Base-by-base conservation (phyloP, 2,888 invertebrate species). In the Protophormia terraenovae region DNA sequence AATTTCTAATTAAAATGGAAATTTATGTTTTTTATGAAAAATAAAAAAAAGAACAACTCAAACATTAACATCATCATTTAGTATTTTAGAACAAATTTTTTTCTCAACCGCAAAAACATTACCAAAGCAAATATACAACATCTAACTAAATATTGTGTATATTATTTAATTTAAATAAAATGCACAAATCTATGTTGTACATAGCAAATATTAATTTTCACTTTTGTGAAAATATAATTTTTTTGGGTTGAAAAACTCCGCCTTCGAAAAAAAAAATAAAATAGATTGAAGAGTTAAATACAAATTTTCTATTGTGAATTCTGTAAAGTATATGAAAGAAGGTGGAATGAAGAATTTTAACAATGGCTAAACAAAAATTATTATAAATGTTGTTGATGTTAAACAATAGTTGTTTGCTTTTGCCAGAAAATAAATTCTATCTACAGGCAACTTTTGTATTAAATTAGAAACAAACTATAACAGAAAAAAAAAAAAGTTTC, bases 351-450 rank as follows among this genome's bases (percentile, higher is more conserved):
- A 55, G 47, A 66, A 35, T 41, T 19, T 38, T 24, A 29, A 69
- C 69, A 60, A 55, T 35, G 1, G 12, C 58, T 67, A 53, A 41
- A 60, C 4, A 77, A 60, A 77, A 67, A 35, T 77, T 77, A 69
- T 67, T 80, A 27, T 66, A 55, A 58, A 80, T 80, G 66, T 66
- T 72, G 72, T 47, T 73, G 45, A 80, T 66, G 66, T 72, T 45
- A 27, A 80, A 72, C 72, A 58, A 66, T 35, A 66, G 69, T 78
- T 60, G 58, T 69, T 69, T 27, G 8, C 58, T 60, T 58, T 60
- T 58, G 60, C 67, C 67, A 78, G 62, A 75, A 75, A 62, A 75
- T 24, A 62, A 62, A 62, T 75, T 64, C 16, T 50, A 35, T 24
- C 29, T 50, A 5, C 35, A 35, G 45, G 35, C 47, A 60, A 45